phyloP scores from a whole-genome alignment of 2,113 vertebrate genomes.

The Panurus biarmicus region DNA sequence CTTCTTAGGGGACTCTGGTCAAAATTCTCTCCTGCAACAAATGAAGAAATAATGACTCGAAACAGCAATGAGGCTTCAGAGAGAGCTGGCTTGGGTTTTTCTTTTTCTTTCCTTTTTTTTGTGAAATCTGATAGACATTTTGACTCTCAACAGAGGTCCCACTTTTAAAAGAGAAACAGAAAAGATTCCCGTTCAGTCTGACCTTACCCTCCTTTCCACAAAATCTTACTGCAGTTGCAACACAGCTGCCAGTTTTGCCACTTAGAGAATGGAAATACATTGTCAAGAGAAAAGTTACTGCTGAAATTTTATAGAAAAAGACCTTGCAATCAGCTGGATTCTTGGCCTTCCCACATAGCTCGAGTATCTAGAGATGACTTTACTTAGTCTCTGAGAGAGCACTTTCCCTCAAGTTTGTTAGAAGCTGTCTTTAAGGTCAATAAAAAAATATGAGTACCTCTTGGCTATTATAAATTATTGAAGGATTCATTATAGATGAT shows the following conservation, averaged over 20 bases:
- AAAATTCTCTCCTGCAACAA: slow-evolving; percentile 86
- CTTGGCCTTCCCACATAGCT: not conserved
- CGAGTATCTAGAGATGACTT: not conserved
- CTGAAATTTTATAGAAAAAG: not conserved
- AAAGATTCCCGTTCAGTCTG: not conserved
- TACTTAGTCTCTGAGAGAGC: not conserved
- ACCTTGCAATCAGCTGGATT: not conserved
- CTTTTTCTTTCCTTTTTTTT: not conserved
- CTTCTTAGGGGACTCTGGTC: slow-evolving; percentile 93
- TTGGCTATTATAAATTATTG: not conserved
- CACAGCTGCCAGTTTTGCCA: not conserved
- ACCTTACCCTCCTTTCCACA: not conserved
- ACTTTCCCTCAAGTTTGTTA: not conserved
- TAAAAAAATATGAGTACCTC: not conserved
- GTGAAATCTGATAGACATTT: not conserved
- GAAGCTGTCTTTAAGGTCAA: not conserved
- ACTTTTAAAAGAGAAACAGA: not conserved
- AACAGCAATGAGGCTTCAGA: not conserved
- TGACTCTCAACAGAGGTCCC: not conserved
- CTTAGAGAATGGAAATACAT: not conserved
- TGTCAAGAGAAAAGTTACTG: not conserved
- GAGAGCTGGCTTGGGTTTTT: not conserved
- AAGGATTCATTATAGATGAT: not conserved
- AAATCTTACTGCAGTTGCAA: not conserved
- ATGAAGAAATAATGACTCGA: not conserved